Base-by-base conservation (phyloP, 2,888 invertebrate species). In the Melieria picta region DNA sequence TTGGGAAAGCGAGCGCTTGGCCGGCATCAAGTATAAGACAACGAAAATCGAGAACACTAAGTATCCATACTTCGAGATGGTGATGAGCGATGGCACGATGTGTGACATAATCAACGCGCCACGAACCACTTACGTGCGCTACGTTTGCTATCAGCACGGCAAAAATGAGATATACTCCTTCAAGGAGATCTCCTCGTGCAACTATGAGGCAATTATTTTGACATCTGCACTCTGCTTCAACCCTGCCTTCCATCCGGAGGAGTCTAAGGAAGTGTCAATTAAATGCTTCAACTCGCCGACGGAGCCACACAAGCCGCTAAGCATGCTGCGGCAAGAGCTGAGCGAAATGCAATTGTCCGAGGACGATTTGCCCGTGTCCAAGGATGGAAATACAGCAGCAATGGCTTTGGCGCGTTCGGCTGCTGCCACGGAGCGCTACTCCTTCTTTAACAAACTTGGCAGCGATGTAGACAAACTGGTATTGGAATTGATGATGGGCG, bases 131-230 rank as follows among this genome's bases (percentile, higher is more conserved):
- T 91, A 91, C 81, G 91, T 98, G 3, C 89, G 93, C 1, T 98
- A 98, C 82, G 94, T 97, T 0, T 98, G 98, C 87, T 95, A 93
- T 81, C 90, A 91, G 4, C 93, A 94, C 79, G 95, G 96, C 3
- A 94, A 95, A 80, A 95, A 97, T 79, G 97, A 98, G 83, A 92
- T 98, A 3, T 96, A 94, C 83, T 95, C 95, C 0, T 90, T 98
- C 74, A 97, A 97, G 82, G 98, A 98, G 86, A 94, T 93, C 0
- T 93, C 96, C 0, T 96, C 95, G 0, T 99, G 99, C 83, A 94
- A 96, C 85, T 99, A 99, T 84, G 98, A 98, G 87, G 93, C 90
- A 7, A 91, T 98, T 11, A 93, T 99, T 11, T 88, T 98, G 42
- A 95, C 98, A 0, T 93, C 95, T 0, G 87, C 93, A 9, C 88